Percentiles rank a stretch among this genome's conserved stretches.
Conservation (phyloP, 2,113 vertebrate species). For the Passer domesticus region DNA sequence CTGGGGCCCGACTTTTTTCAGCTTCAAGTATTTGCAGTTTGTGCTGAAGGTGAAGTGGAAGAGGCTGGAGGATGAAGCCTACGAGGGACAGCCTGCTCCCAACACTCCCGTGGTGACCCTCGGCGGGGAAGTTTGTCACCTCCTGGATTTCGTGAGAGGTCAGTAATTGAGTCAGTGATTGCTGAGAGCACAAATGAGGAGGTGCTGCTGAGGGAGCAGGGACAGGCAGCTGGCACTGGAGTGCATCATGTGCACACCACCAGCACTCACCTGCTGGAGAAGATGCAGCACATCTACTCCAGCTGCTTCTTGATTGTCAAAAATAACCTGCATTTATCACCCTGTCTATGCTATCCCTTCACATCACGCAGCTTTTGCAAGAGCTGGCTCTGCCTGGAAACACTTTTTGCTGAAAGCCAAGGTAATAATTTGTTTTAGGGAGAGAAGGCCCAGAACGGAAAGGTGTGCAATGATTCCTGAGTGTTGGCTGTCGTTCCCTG, state of each 20-base stretch:
- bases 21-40: slow-evolving; percentile 73
- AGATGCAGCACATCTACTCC: not conserved
- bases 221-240: not conserved
- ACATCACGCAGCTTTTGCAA: not conserved
- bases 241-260: not conserved
- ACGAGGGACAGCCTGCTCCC: slow-evolving; percentile 76
- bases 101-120: slow-evolving; percentile 78
- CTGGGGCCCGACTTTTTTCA: slow-evolving; percentile 83
- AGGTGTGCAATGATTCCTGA: accelerated
- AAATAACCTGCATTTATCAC: not conserved
- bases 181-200: not conserved
- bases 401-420: not conserved
- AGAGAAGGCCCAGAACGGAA: not conserved
- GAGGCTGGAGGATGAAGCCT: slow-evolving; percentile 80
- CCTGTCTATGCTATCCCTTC: not conserved
- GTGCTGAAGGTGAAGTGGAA: slow-evolving; percentile 75
- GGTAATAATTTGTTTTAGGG: not conserved
- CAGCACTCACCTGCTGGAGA: not conserved
- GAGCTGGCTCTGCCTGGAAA: not conserved
- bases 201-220: not conserved
- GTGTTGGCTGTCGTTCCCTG: not conserved
- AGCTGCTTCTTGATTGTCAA: not conserved
- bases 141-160: slow-evolving; percentile 83
- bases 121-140: slow-evolving; percentile 47
- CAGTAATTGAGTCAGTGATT: not conserved